A percentile compares a stretch with the other conserved stretches of the same genome.
Evolutionary conservation across 2,797 vertebrate species (phyloP).

Genomic region (Stomatorhinus walkeri): DNA sequence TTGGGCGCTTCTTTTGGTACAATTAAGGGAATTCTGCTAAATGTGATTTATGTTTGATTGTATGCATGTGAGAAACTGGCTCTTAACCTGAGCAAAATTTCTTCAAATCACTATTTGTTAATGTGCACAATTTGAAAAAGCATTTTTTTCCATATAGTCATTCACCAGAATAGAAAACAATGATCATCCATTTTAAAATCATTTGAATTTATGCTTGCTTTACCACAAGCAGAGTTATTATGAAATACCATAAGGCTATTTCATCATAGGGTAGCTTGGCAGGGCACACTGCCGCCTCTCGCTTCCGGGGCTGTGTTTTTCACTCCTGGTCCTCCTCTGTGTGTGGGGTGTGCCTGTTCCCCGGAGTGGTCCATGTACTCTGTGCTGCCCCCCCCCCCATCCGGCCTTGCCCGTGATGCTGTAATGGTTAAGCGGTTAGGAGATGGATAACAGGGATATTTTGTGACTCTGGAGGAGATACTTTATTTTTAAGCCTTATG

Average conservation of each 20-base stretch:
- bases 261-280: not conserved
- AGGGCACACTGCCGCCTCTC: not conserved
- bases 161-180: not conserved
- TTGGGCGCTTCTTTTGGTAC: not conserved
- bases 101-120: not conserved
- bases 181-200: not conserved
- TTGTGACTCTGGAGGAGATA: not conserved
- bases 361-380: not conserved
- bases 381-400: not conserved
- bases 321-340: not conserved
- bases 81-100: not conserved
- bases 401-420: not conserved
- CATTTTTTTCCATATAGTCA: not conserved
- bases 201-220: not conserved
- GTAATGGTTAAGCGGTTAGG: not conserved
- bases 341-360: not conserved
- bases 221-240: not conserved
- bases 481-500: not conserved
- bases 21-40: not conserved
- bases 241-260: not conserved
- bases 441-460: constrained; percentile 2
- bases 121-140: not conserved
- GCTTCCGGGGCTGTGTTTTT: not conserved
- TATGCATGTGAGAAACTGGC: not conserved
- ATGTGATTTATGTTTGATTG: not conserved